Conservation (phyloP, 1,140 invertebrate species). For the Drosophila nigromelanica region DNA sequence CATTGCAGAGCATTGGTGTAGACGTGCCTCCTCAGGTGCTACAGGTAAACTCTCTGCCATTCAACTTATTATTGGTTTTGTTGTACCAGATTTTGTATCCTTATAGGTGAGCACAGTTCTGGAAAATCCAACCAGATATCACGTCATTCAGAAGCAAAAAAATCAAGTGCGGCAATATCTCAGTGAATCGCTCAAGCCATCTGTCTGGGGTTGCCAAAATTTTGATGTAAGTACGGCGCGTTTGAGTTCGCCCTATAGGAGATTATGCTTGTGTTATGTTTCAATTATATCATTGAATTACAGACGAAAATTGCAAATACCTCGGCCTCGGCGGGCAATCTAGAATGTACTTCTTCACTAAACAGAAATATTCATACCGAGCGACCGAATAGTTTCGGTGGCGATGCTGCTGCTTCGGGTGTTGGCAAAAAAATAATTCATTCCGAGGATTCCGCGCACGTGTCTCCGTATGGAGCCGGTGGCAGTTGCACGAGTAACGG, state of each 20-base stretch:
- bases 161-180: conserved; percentile 94
- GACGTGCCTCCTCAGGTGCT: conserved; percentile 92
- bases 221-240: conserved; percentile 42
- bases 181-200: conserved; percentile 89
- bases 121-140: conserved; percentile 95
- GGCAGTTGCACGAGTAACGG: conserved; percentile 11
- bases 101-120: conserved; percentile 91
- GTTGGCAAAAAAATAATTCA: conserved; percentile 27
- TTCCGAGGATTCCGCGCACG: conserved; percentile 54
- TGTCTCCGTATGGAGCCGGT: conserved; percentile 33
- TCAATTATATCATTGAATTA: neutral
- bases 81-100: no score
- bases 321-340: conserved; percentile 53
- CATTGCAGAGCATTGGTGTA: conserved; percentile 87
- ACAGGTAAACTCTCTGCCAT: conserved; percentile 85
- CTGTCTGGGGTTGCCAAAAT: conserved; percentile 59
- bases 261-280: neutral
- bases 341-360: conserved; percentile 34
- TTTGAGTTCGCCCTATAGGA: neutral
- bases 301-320: conserved; percentile 42
- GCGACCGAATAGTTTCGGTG: conserved; percentile 46
- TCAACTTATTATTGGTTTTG: no score
- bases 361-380: conserved; percentile 30
- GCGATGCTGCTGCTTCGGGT: conserved; percentile 3
- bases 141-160: conserved; percentile 95